Base-by-base conservation (phyloP, 2,113 vertebrate species). In the Myotis yumanensis region DNA sequence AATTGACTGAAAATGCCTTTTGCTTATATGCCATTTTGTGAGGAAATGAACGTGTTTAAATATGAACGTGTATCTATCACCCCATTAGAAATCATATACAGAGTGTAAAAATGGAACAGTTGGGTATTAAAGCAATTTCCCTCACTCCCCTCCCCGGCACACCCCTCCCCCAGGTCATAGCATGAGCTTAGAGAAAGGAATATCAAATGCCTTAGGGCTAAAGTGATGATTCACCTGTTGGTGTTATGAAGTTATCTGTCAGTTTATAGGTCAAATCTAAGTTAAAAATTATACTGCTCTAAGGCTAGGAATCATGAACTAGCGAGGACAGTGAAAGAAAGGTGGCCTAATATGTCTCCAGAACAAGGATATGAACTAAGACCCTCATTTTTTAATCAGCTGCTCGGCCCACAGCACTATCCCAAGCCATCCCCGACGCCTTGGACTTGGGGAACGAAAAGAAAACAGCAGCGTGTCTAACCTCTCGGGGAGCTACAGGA, bases 11-110 rank as follows among this genome's bases (percentile, higher is more conserved):
- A 83, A 75, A 64, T 84, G 22, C 17, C 62, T 91, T 93, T 72
- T 89, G 28, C 62, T 48, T 71, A 11, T 77, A 9, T 62, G 37
- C 9, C n/a, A n/a, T 76, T 83, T 93, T 87, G 40, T 52, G 62
- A 92, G 30, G 54, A 52, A 82, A 88, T 77, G 62, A 85, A 18
- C 23, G 40, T 59, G 77, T 73, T 77, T 85, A 82, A 90, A 69
- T 43, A 43, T 43, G 43, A 43, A 43, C 43, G 7, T 43, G 43
- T 43, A 79, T 77, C 40, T 73, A 4, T 57, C 87, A 22, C 9
- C 23, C 79, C 25, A 35, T 79, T 77, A 86, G 40, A 75, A 94
- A 89, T 77, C 25, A 43, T 28, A 64, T 35, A 10, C 30, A 77
- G 2, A 35, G 32, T 16, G 76, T 71, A 81, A 81, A 92, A 75